Base-by-base conservation (phyloP, 2,113 vertebrate species). In the Microcebus murinus region DNA sequence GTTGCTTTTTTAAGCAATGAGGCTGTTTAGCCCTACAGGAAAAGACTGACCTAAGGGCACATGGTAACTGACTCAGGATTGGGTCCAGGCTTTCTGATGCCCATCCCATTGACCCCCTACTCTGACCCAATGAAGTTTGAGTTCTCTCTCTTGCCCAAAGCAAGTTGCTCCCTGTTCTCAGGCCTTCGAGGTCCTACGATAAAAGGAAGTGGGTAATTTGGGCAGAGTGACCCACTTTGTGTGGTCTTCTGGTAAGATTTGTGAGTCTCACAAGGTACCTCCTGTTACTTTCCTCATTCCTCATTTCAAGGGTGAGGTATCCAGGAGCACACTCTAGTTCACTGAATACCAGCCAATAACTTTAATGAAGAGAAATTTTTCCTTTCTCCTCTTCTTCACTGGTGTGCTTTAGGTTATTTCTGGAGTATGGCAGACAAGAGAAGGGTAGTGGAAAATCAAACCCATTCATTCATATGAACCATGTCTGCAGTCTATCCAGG, bases 391-490 rank as follows among this genome's bases (percentile, higher is more conserved):
- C 31, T 76, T 65, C 65, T 93, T 81, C 52, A 85, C 13, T 85
- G 61, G 34, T 96, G 61, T 63, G 65, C 31, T 91, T 88, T 87
- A 91, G 50, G 63, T 59, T 96, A 85, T 96, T 97, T 95, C 71
- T 96, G 65, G 31, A 92, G 4, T 96, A 70, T 95, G 87, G 88
- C 39, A 88, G 61, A 80, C 65, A 92, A 92, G 67, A 70, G 42
- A 95, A 92, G n/a, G 27, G 31, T 91, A 92, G 70, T 96, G n/a
- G 86, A 94, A 96, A 97, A 87, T 92, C 48, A 83, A 63, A 91
- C 84, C 29, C 12, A 1, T 87, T 93, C 50, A 57, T 96, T 98
- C 90, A 74, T 70, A 65, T 91, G 84, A 95, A 86, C 70, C n/a
- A 73, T 90, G 29, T 84, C 74, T 92, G 25, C 23, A 86, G 42